These are phyloP conservation scores for Pomacea maculata DNA, from an alignment of 1,140 invertebrate genomes.

Conservation along the genomic window DNA sequence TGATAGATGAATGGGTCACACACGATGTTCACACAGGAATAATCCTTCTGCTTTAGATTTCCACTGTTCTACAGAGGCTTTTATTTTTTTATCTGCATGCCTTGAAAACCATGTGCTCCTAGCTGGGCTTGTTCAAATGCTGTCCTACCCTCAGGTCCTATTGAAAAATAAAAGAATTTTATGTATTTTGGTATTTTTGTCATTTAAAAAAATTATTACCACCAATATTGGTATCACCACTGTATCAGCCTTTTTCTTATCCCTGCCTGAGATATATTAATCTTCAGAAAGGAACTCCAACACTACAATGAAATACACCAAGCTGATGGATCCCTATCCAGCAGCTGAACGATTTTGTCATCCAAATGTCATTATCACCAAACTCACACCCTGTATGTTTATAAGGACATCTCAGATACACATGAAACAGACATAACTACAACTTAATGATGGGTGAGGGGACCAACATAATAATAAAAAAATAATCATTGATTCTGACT, in stretches of 20 bases:
- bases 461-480: no score
- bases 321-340: no score
- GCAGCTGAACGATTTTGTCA: no score
- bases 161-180: constrained; percentile 32
- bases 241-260: no score
- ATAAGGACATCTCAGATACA: not conserved
- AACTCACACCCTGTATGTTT: not conserved
- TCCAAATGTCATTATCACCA: not conserved
- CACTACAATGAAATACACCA: no score
- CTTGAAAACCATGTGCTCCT: constrained; percentile 67
- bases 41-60: no score
- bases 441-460: not conserved
- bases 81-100: constrained; percentile 61
- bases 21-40: no score
- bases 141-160: constrained; percentile 62
- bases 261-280: no score
- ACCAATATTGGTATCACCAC: not conserved
- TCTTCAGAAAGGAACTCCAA: no score
- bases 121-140: constrained; percentile 65
- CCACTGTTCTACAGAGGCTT: not conserved
- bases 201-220: not conserved
- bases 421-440: not conserved
- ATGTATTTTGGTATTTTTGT: not conserved
- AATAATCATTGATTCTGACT: no score
- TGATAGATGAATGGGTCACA: no score